A percentile compares a stretch with the other conserved stretches of the same genome.
Conservation (phyloP, 2,797 vertebrate species). For the Peromyscus nudipes region DNA sequence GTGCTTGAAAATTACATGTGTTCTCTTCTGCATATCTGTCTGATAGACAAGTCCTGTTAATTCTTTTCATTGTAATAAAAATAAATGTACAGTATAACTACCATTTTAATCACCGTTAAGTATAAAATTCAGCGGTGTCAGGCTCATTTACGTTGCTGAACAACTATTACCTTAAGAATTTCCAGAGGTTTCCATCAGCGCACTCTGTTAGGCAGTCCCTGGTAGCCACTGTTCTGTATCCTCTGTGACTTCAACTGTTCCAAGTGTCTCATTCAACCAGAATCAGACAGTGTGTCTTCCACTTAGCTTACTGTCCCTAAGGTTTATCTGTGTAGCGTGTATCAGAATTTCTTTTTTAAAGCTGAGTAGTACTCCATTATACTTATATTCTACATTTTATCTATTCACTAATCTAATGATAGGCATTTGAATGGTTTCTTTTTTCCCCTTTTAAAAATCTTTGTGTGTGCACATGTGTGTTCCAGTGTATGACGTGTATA, state of each 20-base stretch:
- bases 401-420: neutral
- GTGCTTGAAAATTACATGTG: neutral
- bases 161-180: neutral
- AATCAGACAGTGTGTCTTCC: neutral
- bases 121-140: neutral
- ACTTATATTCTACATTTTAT: neutral
- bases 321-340: neutral
- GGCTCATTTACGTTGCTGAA: neutral
- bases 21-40: neutral
- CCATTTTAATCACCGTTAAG: neutral
- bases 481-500: neutral
- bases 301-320: neutral
- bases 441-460: neutral
- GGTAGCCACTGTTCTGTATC: too few species aligned
- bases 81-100: neutral
- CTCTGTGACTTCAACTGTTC: neutral
- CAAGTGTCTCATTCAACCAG: neutral
- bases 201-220: neutral
- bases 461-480: neutral
- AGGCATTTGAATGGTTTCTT: neutral
- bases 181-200: neutral
- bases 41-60: neutral
- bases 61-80: neutral
- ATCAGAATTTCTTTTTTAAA: constrained; percentile 16
- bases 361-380: neutral